Conservation (phyloP, 2,888 invertebrate genomes). For the Argyresthia albistria region DNA sequence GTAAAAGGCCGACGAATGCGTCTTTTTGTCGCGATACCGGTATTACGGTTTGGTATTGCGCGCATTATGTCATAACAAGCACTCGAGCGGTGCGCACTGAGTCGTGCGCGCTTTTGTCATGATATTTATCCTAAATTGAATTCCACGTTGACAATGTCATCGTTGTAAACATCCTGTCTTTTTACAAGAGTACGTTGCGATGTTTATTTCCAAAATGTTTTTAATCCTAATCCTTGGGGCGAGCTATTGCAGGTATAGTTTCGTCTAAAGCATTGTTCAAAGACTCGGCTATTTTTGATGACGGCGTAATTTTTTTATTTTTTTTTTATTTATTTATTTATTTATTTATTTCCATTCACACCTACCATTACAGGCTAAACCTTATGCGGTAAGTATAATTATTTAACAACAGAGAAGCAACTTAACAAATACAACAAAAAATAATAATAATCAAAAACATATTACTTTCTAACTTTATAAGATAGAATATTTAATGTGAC, state of each 20-base stretch:
- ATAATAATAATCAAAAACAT: too few relatives aligned
- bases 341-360: too few relatives aligned
- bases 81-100: conserved; percentile 32
- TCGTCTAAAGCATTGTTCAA: too few relatives aligned
- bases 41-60: conserved; percentile 65
- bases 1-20: conserved; percentile 44
- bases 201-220: not conserved
- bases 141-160: conserved; percentile 59
- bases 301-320: too few relatives aligned
- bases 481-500: too few relatives aligned
- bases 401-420: too few relatives aligned
- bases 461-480: too few relatives aligned
- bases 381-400: too few relatives aligned
- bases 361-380: too few relatives aligned
- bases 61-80: conserved; percentile 71
- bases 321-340: too few relatives aligned
- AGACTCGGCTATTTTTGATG: too few relatives aligned
- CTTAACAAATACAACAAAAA: too few relatives aligned
- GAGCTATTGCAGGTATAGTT: not conserved
- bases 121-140: conserved; percentile 58
- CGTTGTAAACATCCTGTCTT: conserved; percentile 58
- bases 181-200: conserved; percentile 22
- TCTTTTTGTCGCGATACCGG: conserved; percentile 50
- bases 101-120: conserved; percentile 46
- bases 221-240: conserved; percentile 1